Base-by-base conservation (phyloP, 2,113 vertebrate genomes). In the Seriola quinqueradiata region DNA sequence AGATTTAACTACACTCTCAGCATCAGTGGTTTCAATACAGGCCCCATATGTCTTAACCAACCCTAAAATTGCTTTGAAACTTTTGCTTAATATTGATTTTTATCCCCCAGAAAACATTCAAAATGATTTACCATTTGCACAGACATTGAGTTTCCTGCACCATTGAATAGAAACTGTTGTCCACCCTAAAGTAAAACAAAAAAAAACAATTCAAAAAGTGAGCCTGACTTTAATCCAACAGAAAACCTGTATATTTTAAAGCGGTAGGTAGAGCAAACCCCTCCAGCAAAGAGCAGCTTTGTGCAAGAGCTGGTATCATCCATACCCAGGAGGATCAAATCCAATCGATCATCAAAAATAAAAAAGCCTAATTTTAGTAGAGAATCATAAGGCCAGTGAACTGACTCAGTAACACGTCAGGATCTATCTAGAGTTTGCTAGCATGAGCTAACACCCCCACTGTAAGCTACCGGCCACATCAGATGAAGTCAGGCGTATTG, bases 1-100 rank as follows among this genome's bases (percentile, higher is more conserved):
- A 77, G 5, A 67, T 76, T 66, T 11, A 60, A 44, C 70, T 54
- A 4, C 34, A 61, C 5, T 21, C 61, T 72, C 6, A 28, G 38
- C 32, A 17, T 34, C 61, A 42, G 1, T n/a, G 59, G 11, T 32
- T 36, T 54, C 40, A 66, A 0, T 6, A 46, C 19, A 78, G 36
- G 25, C 9, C 23, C n/a, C 23, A 17, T 79, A 46, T 32, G 1
- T 16, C 32, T 69, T 44, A 8, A 71, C 36, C 44, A 59, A 19
- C 12, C 4, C 14, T 4, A 9, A 44, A 34, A 60, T 28, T 46
- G 73, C 73, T 68, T 36, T 58, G 23, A 55, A 40, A 48, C 13
- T 3, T 57, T 7, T 8, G 25, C 54, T n/a, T 0, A 17, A 16
- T 32, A 23, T 57, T 32, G 50, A 79, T 21, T 16, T 48, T 12